Evolutionary conservation across 1,140 invertebrate genomes (phyloP), one percentile per base, ranked within the genome.

Genomic region (Diorhabda elongata): DNA sequence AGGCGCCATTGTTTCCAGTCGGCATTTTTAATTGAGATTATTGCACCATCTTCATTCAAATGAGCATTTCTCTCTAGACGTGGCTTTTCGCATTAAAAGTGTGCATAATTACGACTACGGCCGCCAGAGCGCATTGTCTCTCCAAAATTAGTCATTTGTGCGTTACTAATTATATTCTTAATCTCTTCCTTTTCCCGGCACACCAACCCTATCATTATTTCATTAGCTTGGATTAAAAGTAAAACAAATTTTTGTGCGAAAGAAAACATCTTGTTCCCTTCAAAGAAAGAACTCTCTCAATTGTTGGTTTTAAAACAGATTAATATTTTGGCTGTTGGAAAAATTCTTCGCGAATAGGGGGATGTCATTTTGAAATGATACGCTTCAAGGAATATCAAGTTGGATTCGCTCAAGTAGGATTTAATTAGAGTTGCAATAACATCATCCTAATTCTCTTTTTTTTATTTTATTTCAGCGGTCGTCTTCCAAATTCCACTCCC

Each of bases 21-120:
- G 74, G 74, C 77, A 80, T 80, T 79, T 80, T 80, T 79, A 80
- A 80, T 80, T 80, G 79, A 75, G 76, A 80, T 80, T 80, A 80
- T 80, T 79, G 77, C 76, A 78, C 76, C 75, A 78, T 78, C 77
- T 78, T 78, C 76, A 80, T 80, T 79, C 79, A 78, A 80, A 80
- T 80, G 76, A 79, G 75, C 76, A 69, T 74, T 73, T 73, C 75
- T 73, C 72, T 72, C 70, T 64, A 57, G 67, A 68, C 69, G 67
- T 70, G 69, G 67, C 69, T 26, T 11, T 67, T 67, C 72, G 73
- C 78, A 78, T 80, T 80, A 80, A 80, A 79, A 79, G 77, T 77
- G 73, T 75, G 78, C 77, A 80, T 80, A 80, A 80, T 80, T 80
- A 80, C 78, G 79, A 80, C 78, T 73, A 78, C 73, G 73, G 71